These are phyloP conservation scores for Mythimna albipuncta DNA, from an alignment of 2,888 invertebrate genomes.

Conservation along the genomic window DNA sequence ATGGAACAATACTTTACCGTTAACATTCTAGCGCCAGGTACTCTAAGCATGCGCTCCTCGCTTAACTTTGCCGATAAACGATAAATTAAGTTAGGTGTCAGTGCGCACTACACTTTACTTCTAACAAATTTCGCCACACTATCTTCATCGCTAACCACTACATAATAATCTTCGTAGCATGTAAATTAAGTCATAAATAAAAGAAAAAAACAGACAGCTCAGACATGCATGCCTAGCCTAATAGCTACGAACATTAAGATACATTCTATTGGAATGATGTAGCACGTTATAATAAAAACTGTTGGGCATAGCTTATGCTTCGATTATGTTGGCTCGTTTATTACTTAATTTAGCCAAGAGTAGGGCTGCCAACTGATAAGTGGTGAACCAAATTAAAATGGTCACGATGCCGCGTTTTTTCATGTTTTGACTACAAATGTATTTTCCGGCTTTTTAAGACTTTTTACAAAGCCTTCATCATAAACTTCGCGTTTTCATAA, in stretches of 20 bases:
- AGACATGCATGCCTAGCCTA: constrained; percentile 64
- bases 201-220: constrained; percentile 55
- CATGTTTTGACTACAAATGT: constrained; percentile 8
- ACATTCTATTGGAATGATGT: constrained; percentile 72
- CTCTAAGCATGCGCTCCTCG: constrained; percentile 46
- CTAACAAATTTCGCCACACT: constrained; percentile 55
- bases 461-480: neutral
- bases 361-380: constrained; percentile 65
- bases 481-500: neutral
- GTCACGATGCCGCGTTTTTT: constrained; percentile 21
- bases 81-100: constrained; percentile 58
- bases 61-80: constrained; percentile 55
- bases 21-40: constrained; percentile 44
- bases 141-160: constrained; percentile 48
- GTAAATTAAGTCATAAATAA: constrained; percentile 68
- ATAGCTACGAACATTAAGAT: constrained; percentile 67
- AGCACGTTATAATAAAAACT: constrained; percentile 76
- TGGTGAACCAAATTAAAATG: constrained; percentile 47
- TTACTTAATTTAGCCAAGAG: constrained; percentile 85
- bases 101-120: constrained; percentile 44
- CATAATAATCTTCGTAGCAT: constrained; percentile 59
- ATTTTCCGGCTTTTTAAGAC: constrained; percentile 1
- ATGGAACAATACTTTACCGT: constrained; percentile 34
- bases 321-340: constrained; percentile 84
- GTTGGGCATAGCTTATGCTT: constrained; percentile 74